Evolutionary conservation across 2,797 vertebrate species (phyloP).

Genomic region (Menidia menidia): DNA sequence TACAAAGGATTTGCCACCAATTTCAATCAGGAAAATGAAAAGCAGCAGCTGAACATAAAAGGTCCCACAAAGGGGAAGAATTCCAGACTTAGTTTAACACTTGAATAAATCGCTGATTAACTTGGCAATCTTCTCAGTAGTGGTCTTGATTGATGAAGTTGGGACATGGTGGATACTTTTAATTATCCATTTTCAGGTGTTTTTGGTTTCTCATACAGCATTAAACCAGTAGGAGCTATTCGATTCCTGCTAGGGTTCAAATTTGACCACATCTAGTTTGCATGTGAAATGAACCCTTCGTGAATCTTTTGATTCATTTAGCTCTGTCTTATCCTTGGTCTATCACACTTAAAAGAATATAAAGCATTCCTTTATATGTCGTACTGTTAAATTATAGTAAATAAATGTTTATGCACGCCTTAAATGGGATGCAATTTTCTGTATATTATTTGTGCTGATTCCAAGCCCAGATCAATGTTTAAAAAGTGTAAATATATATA

Average conservation of each 20-base stretch:
- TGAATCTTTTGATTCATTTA: slow-evolving; percentile 36
- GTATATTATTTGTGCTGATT: no score
- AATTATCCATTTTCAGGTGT: slow-evolving; percentile 36
- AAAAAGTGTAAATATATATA: no score
- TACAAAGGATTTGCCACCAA: not conserved
- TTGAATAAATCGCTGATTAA: not conserved
- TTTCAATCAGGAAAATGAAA: not conserved
- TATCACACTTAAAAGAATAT: not conserved
- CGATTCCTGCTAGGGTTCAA: slow-evolving; percentile 19
- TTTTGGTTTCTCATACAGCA: slow-evolving; percentile 14
- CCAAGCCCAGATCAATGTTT: no score
- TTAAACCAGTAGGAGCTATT: slow-evolving; percentile 27
- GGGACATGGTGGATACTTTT: slow-evolving; percentile 26
- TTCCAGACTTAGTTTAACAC: not conserved
- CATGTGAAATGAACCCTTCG: slow-evolving; percentile 47
- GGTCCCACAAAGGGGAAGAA: not conserved
- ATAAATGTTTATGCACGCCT: not conserved
- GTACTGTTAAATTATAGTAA: not conserved
- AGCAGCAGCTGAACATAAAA: not conserved
- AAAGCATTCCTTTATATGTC: not conserved
- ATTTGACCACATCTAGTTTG: slow-evolving; percentile 39
- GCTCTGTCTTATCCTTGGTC: slow-evolving; percentile 54
- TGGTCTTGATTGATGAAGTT: slow-evolving; percentile 12
- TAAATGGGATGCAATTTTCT: no score
- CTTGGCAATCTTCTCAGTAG: not conserved